Base-by-base conservation (phyloP, 37 sponge, comb jelly and placozoan genomes). In the Chondrilla cf. caribensis region DNA sequence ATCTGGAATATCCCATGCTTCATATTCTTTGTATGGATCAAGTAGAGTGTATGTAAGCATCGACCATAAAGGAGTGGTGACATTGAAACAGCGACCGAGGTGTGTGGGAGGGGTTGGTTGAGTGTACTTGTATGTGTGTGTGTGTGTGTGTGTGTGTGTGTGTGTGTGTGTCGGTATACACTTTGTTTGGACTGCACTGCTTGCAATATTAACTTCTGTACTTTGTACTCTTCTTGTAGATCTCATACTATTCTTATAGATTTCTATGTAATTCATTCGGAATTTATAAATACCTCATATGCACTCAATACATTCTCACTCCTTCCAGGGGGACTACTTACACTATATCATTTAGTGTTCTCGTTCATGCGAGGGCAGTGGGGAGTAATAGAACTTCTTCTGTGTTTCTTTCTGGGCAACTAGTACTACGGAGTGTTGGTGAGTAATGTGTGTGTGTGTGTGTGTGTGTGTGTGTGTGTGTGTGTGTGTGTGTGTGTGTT, bases 131-230 rank as follows among this genome's bases (percentile, higher is more conserved):
- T 67, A 33, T 26, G 32, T 67, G 68, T 67, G 68, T 67, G 68
- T 67, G 68, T 67, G 68, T 29, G 68, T 67, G 68, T 67, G 68
- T 26, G 68, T 67, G 68, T 67, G 68, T 26, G 68, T 26, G 68
- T 67, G 68, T 67, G 68, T 67, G 68, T 26, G 68, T 67, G 32
- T 29, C 35, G n/a, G 68, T 67, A 33, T 67, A 18, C 32, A 31
- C 32, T 67, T 26, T 67, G 68, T 67, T 26, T 67, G 68, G n/a
- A 59, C 4, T 59, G 60, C 7, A 59, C 60, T 8, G 25, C 25
- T 2, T 59, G 25, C 22, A 54, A 11, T 19, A 54, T 54, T 11
- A 17, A 54, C 57, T 19, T 54, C 11, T 54, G 57, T 54, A 54
- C 17, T n/a, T n/a, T n/a, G n/a, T n/a, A n/a, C n/a, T n/a, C n/a